Conservation (phyloP, 1,140 invertebrate genomes). For the Scylla paramamosain region DNA sequence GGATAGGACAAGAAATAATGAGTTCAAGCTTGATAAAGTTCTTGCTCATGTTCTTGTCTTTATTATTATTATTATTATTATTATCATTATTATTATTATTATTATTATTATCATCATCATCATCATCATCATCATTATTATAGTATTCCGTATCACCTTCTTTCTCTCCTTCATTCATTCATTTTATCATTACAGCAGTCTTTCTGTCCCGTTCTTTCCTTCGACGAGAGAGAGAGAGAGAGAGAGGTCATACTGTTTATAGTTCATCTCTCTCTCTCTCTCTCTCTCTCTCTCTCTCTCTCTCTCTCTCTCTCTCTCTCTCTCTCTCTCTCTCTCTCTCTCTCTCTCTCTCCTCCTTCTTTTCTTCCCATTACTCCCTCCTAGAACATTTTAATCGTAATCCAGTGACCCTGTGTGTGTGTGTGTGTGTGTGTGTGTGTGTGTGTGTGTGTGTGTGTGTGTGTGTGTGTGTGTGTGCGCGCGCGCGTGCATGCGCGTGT, state of each 20-base stretch:
- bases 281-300: not conserved
- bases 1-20: too few relatives aligned
- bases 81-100: not conserved
- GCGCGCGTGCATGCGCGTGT: too few relatives aligned
- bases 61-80: not conserved
- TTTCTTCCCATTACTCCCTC: not conserved
- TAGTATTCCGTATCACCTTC: not conserved
- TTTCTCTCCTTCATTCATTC: not conserved
- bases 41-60: too few relatives aligned
- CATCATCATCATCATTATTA: not conserved
- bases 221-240: not conserved
- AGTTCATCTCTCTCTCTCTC: not conserved
- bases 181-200: not conserved
- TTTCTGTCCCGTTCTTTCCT: not conserved
- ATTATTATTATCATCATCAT: conserved; percentile 1
- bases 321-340: conserved; percentile 34
- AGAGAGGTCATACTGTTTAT: not conserved
- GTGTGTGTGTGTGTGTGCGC: too few relatives aligned
- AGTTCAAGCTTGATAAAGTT: too few relatives aligned
- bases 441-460: too few relatives aligned
- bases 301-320: conserved; percentile 34
- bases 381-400: too few relatives aligned
- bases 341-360: not conserved
- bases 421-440: too few relatives aligned
- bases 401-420: too few relatives aligned